Base-by-base conservation (phyloP, 2,888 invertebrate genomes). In the Corythucha ciliata region DNA sequence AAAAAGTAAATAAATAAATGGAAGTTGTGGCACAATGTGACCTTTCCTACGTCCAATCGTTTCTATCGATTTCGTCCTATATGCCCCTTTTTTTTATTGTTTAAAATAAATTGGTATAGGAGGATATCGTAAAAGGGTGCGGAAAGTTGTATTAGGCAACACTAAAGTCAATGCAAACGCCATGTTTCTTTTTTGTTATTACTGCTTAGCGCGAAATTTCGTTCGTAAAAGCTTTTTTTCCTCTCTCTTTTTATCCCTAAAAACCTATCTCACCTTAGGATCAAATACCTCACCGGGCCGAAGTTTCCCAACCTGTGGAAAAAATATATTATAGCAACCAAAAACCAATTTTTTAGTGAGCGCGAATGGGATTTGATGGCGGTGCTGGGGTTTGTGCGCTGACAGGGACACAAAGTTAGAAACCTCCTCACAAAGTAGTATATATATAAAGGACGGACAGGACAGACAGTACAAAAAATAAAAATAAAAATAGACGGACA, bases 261-360 rank as follows among this genome's bases (percentile, higher is more conserved):
- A 26, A 25, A 20, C 29, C 16, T 39, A 42, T 53, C 56, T 56
- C 78, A 82, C 82, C 82, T 82, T 81, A 69, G 74, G 72, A 70
- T 81, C 81, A 70, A 76, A 73, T 68, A 83, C 77, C 74, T 83
- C 82, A 72, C 82, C 83, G 69, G 82, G 83, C 71, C 82, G 81
- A 73, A 83, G 80, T 73, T 75, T 79, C 73, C 78, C 78, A 73
- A 74, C 77, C 78, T 79, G 77, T 69, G 71, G 73, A 74, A 72
- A 50, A 48, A 50, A 33, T n/a, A n/a, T n/a, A n/a, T n/a, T n/a
- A n/a, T n/a, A n/a, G n/a, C n/a, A n/a, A n/a, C n/a, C n/a, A n/a
- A n/a, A n/a, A n/a, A n/a, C n/a, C n/a, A n/a, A n/a, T n/a, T n/a
- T n/a, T n/a, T n/a, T 8, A 12, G 7, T 25, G 48, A 20, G 48